Percentiles rank a stretch among this genome's conserved stretches.
These are phyloP conservation scores for Aphis gossypii DNA, from an alignment of 1,140 invertebrate species.

Conservation along the genomic window DNA sequence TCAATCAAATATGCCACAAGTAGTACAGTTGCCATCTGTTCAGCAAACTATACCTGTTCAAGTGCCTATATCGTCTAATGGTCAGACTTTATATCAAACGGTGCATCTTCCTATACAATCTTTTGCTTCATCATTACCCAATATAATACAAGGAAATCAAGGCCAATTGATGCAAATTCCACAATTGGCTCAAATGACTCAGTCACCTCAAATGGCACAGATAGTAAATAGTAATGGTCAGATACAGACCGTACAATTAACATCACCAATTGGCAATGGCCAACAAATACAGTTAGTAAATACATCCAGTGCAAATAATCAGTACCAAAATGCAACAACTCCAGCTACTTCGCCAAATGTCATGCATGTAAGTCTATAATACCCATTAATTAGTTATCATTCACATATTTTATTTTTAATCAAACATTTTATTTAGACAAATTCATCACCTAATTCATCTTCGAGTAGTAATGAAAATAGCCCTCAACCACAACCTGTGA, in stretches of 20 bases:
- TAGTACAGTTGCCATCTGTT: conserved; percentile 76
- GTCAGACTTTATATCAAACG: conserved; percentile 92
- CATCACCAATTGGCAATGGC: conserved; percentile 62
- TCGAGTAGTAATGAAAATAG: conserved; percentile 60
- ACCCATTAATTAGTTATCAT: neutral
- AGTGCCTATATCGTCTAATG: conserved; percentile 87
- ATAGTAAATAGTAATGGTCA: conserved; percentile 87
- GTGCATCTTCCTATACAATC: conserved; percentile 88
- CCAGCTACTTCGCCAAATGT: conserved; percentile 56
- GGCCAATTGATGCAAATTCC: conserved; percentile 76
- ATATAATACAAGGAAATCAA: conserved; percentile 65
- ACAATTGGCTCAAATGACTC: conserved; percentile 67
- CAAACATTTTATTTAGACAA: conserved; percentile 59
- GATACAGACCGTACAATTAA: conserved; percentile 84
- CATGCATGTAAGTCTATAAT: conserved; percentile 38
- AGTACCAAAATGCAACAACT: conserved; percentile 46
- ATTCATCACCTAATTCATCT: conserved; percentile 60
- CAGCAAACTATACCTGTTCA: conserved; percentile 88
- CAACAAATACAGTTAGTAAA: conserved; percentile 56
- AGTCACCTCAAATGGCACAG: conserved; percentile 78
- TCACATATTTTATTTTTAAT: neutral
- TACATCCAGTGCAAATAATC: conserved; percentile 18
- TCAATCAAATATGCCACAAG: conserved; percentile 68
- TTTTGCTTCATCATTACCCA: conserved; percentile 69
- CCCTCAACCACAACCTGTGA: conserved; percentile 63